Conservation (phyloP, 1,140 invertebrate genomes). For the Polypedilum pembai region DNA sequence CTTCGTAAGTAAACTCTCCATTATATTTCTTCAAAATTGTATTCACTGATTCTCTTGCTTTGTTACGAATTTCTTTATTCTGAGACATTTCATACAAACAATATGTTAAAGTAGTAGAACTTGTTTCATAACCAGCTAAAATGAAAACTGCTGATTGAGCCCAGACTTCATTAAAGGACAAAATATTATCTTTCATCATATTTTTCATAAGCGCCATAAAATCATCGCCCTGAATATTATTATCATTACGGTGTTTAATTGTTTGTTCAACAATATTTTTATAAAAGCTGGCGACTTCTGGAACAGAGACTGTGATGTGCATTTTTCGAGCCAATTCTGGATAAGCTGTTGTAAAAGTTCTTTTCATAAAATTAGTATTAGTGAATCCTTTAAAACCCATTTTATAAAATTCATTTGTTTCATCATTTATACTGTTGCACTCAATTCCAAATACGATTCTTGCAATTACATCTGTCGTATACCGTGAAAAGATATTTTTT, state of each 20-base stretch:
- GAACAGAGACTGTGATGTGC: not conserved
- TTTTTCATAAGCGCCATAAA: constrained; percentile 54
- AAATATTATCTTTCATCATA: constrained; percentile 44
- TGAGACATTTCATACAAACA: constrained; percentile 44
- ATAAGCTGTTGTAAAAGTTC: not conserved
- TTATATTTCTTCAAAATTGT: not conserved
- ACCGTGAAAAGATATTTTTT: constrained; percentile 31
- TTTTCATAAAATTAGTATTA: not conserved
- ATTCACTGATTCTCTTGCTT: constrained; percentile 29
- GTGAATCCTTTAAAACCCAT: constrained; percentile 30
- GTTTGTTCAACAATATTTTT: constrained; percentile 48
- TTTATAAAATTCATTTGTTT: constrained; percentile 30
- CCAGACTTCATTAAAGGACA: constrained; percentile 39
- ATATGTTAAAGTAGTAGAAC: constrained; percentile 44
- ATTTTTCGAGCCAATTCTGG: not conserved
- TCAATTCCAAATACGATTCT: constrained; percentile 36
- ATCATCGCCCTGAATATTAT: constrained; percentile 47
- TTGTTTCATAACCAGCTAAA: constrained; percentile 40
- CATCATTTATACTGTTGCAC: constrained; percentile 35
- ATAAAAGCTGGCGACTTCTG: constrained; percentile 43
- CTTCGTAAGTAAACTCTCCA: constrained; percentile 39
- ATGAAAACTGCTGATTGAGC: constrained; percentile 41
- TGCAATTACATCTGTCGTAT: constrained; percentile 37
- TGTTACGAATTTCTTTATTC: constrained; percentile 45
- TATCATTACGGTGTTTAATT: constrained; percentile 46